A percentile compares a stretch with the other conserved stretches of the same genome.
These are phyloP conservation scores for Hestina assimilis DNA, from an alignment of 1,140 invertebrate genomes.

Conservation along the genomic window DNA sequence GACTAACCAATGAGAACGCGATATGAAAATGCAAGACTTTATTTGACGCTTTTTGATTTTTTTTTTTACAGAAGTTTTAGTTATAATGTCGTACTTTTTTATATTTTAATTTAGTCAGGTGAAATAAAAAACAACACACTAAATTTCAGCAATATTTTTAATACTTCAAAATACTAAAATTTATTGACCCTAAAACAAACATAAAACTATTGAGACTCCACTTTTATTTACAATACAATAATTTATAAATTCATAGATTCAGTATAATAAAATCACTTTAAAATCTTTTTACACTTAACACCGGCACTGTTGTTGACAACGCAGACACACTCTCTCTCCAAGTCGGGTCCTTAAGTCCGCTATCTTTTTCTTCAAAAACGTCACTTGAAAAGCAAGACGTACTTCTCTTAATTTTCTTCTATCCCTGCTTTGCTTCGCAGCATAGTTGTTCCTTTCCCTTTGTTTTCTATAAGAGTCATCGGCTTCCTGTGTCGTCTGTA, in stretches of 20 bases:
- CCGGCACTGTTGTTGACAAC: slow-evolving; percentile 9
- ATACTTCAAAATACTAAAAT: neutral
- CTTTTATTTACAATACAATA: neutral
- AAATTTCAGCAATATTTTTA: neutral
- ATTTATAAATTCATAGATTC: neutral
- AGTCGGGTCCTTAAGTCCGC: slow-evolving; percentile 23
- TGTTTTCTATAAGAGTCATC: slow-evolving; percentile 92
- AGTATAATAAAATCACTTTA: too few relatives aligned
- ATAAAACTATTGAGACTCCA: neutral
- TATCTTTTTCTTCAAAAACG: slow-evolving; percentile 80
- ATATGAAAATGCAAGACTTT: too few relatives aligned
- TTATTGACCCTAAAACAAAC: neutral
- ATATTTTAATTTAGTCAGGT: too few relatives aligned
- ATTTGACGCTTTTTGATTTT: neutral
- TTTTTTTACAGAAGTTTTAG: neutral
- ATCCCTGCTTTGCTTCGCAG: slow-evolving; percentile 96
- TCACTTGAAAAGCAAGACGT: slow-evolving; percentile 92
- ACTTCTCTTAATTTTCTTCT: slow-evolving; percentile 94
- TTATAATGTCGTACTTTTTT: too few relatives aligned
- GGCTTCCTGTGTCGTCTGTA: slow-evolving; percentile 55
- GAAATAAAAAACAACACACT: too few relatives aligned
- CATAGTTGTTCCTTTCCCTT: slow-evolving; percentile 95
- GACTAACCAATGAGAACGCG: neutral
- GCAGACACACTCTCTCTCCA: slow-evolving; percentile 13
- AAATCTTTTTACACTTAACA: slow-evolving; percentile 6